Evolutionary conservation across 2,888 invertebrate species (phyloP).

Genomic region (Willowsia nigromaculata): DNA sequence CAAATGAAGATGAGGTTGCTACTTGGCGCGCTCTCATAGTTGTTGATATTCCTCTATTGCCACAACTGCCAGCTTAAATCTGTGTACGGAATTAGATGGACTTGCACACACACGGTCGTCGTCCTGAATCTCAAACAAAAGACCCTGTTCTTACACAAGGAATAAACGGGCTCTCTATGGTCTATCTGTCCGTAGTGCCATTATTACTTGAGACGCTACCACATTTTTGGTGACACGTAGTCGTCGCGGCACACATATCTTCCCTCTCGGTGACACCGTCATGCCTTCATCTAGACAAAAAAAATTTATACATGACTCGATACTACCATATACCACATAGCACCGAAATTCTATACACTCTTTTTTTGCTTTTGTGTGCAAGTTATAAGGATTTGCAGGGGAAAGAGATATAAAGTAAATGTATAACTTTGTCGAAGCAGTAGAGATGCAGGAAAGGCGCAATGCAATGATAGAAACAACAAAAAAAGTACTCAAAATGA

Average conservation of each 20-base stretch:
- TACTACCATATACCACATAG: neutral
- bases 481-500: conserved; percentile 47
- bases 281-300: conserved; percentile 44
- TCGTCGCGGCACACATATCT: conserved; percentile 21
- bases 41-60: conserved; percentile 26
- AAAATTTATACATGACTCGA: conserved; percentile 54
- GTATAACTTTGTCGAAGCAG: conserved; percentile 9
- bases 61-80: conserved; percentile 43
- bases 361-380: neutral
- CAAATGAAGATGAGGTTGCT: conserved; percentile 15
- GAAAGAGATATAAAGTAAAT: neutral
- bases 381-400: neutral
- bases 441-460: neutral
- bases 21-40: neutral
- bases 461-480: conserved; percentile 57
- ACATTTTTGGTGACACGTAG: conserved; percentile 37
- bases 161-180: conserved; percentile 57
- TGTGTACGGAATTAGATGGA: conserved; percentile 49
- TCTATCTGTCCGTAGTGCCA: neutral
- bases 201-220: conserved; percentile 33
- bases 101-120: neutral
- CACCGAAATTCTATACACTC: neutral
- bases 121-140: conserved; percentile 44
- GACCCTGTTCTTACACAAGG: conserved; percentile 5
- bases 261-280: conserved; percentile 44